Conservation (phyloP, 1,140 invertebrate genomes). For the Phocides pigmalion region DNA sequence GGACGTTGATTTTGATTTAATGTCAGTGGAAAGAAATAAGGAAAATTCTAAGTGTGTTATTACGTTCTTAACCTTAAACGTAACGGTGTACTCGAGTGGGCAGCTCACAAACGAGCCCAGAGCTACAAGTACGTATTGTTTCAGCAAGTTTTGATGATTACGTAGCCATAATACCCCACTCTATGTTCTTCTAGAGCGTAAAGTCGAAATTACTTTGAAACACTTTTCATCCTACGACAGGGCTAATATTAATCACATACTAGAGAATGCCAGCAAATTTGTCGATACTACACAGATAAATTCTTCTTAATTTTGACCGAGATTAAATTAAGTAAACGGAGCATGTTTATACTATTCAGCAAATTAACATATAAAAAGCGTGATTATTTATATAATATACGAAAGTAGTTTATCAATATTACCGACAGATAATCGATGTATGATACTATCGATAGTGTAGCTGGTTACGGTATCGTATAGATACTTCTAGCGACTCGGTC, state of each 20-base stretch:
- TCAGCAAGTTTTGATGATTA: conserved; percentile 38
- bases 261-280: conserved; percentile 7
- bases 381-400: no score
- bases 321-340: no score
- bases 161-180: conserved; percentile 30
- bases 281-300: background rate
- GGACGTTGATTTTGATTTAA: conserved; percentile 28
- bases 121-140: conserved; percentile 36
- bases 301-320: no score
- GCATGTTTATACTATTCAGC: no score
- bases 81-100: conserved; percentile 23
- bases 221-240: conserved; percentile 24
- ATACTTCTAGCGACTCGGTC: no score
- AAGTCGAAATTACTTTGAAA: conserved; percentile 31
- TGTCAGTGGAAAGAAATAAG: conserved; percentile 18
- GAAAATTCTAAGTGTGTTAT: conserved; percentile 26
- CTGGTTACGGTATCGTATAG: no score
- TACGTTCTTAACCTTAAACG: conserved; percentile 40
- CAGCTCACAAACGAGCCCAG: conserved; percentile 32
- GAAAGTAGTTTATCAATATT: no score
- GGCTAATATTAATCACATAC: conserved; percentile 26
- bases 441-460: no score
- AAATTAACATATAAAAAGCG: no score
- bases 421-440: no score
- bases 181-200: conserved; percentile 17